Evolutionary conservation across 2,113 vertebrate genomes (phyloP).

Genomic region (Azemiops feae): DNA sequence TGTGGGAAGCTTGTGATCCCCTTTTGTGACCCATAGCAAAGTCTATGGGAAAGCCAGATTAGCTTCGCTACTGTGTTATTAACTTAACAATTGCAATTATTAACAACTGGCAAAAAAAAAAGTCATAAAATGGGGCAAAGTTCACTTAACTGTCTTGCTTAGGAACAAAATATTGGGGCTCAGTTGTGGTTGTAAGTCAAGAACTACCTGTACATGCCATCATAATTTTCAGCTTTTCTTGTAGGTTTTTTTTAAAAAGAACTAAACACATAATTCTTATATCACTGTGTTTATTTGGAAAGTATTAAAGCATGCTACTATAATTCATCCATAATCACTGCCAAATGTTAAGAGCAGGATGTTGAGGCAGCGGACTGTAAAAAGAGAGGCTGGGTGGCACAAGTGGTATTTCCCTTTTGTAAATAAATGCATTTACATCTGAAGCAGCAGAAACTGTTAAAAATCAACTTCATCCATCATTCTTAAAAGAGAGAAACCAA

Average conservation of each 20-base stretch:
- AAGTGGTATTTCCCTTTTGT: neutral
- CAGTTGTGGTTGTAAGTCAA: too few relatives aligned
- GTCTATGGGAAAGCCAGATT: too few relatives aligned
- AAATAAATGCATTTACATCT: neutral
- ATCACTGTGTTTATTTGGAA: neutral
- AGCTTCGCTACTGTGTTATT: too few relatives aligned
- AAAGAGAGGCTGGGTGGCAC: neutral
- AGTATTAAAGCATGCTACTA: neutral
- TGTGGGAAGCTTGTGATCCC: too few relatives aligned
- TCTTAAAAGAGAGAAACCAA: neutral
- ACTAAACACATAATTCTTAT: neutral
- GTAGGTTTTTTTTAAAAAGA: neutral
- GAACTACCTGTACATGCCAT: neutral
- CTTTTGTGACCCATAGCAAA: too few relatives aligned
- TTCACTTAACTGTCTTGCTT: too few relatives aligned
- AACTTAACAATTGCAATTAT: too few relatives aligned
- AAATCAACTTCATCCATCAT: neutral
- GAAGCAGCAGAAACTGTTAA: neutral
- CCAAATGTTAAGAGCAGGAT: neutral
- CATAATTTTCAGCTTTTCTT: neutral
- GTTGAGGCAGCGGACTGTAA: neutral
- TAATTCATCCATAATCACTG: neutral
- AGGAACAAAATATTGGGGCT: too few relatives aligned
- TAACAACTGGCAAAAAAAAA: too few relatives aligned
- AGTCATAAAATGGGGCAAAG: too few relatives aligned